Evolutionary conservation across 2,113 vertebrate genomes (phyloP).

Genomic region (Myotis davidii): DNA sequence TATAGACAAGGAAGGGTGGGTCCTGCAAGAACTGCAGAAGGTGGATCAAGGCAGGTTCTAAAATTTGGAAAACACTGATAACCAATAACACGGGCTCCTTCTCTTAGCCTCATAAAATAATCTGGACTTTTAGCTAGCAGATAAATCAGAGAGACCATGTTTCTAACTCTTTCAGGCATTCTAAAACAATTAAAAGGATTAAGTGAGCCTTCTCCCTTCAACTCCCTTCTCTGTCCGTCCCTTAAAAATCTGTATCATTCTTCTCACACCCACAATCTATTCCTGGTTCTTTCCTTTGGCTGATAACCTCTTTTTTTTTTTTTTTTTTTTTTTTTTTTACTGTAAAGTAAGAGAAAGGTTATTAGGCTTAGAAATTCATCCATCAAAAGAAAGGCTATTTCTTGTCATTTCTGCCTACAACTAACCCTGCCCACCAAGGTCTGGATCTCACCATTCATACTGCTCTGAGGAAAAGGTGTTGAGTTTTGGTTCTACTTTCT

Average conservation of each 20-base stretch:
- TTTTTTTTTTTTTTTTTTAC: not conserved
- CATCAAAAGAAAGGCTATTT: not conserved
- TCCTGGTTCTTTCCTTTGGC: not conserved
- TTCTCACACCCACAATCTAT: not conserved
- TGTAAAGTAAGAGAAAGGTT: not conserved
- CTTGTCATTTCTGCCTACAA: not conserved
- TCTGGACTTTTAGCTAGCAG: not conserved
- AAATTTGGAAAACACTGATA: not conserved
- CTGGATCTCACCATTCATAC: not conserved
- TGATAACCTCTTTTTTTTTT: not conserved
- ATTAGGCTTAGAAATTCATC: not conserved
- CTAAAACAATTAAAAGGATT: slow-evolving; percentile 4
- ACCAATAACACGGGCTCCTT: not conserved
- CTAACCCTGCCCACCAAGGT: not conserved
- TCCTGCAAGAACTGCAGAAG: not conserved
- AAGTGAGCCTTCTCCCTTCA: not conserved
- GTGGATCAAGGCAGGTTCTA: not conserved
- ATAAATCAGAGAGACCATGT: not conserved
- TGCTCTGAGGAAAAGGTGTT: not conserved
- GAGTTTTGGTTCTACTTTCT: not conserved
- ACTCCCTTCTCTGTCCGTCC: not conserved
- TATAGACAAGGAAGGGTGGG: not conserved
- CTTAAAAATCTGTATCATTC: not conserved
- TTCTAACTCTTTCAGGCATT: slow-evolving; percentile 11
- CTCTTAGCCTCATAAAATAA: slow-evolving; percentile 1